Evolutionary conservation across 2,113 vertebrate species (phyloP).

Genomic region (Mungos mungo): DNA sequence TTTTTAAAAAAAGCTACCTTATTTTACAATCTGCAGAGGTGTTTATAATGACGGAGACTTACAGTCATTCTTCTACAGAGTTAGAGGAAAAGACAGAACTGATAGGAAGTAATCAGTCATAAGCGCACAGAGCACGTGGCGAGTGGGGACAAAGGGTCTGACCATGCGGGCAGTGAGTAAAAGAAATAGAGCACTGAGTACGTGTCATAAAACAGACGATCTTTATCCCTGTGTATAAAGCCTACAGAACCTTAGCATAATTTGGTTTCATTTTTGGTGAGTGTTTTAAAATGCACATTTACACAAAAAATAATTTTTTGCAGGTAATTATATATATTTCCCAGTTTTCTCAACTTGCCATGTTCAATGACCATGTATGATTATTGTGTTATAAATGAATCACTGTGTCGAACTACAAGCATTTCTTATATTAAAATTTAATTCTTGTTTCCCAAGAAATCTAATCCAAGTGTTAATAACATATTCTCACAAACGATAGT

Average conservation of each 20-base stretch:
- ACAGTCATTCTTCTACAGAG: neutral
- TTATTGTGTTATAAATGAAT: conserved; percentile 6
- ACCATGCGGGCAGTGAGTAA: neutral
- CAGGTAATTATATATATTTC: conserved; percentile 39
- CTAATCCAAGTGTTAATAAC: conserved; percentile 31
- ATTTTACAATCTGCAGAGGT: neutral
- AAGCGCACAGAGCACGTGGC: neutral
- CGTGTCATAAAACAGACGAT: neutral
- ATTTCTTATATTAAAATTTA: conserved; percentile 63
- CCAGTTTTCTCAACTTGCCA: conserved; percentile 23
- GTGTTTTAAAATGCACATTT: conserved; percentile 48
- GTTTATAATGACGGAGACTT: neutral
- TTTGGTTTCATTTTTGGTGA: conserved; percentile 41
- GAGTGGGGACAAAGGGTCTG: neutral
- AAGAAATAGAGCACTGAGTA: neutral
- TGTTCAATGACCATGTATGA: neutral
- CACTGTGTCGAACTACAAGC: conserved; percentile 56
- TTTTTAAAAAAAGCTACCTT: neutral
- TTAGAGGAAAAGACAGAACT: neutral
- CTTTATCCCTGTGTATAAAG: neutral
- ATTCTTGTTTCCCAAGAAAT: conserved; percentile 53
- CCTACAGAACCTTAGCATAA: neutral
- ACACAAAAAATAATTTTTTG: neutral
- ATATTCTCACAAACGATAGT: neutral
- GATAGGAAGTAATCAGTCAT: neutral